Conservation (phyloP, 1,140 invertebrate species). For the Eriocheir sinensis region DNA sequence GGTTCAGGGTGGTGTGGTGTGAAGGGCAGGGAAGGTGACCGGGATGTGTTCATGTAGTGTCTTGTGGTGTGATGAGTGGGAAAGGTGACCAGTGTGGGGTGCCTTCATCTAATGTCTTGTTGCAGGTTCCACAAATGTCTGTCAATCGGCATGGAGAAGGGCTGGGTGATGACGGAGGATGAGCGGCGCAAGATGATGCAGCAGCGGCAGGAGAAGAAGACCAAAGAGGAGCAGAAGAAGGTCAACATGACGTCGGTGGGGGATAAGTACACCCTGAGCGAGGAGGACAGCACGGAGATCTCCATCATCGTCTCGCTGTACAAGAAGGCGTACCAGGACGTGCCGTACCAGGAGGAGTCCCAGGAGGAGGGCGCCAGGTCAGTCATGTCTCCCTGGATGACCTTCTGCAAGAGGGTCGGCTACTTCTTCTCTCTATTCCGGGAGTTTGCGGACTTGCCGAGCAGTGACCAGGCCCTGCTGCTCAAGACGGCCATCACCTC, state of each 20-base stretch:
- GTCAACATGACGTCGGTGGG: background rate
- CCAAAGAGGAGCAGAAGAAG: constrained; percentile 63
- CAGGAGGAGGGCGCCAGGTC: constrained; percentile 57
- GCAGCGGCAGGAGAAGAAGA: constrained; percentile 80
- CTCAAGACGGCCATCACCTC: constrained; percentile 78
- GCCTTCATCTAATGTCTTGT: background rate
- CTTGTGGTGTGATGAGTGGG: too few species aligned
- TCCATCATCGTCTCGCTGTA: constrained; percentile 74
- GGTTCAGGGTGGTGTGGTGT: too few species aligned
- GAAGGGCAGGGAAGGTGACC: too few species aligned
- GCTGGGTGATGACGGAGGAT: constrained; percentile 83
- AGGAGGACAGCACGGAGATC: constrained; percentile 76
- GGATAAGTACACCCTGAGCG: constrained; percentile 66
- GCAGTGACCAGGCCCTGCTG: constrained; percentile 74
- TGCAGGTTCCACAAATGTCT: constrained; percentile 82
- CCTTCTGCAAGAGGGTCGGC: constrained; percentile 76
- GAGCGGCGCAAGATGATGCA: constrained; percentile 81
- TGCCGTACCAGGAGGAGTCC: constrained; percentile 69
- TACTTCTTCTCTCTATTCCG: constrained; percentile 78
- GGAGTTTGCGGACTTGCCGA: constrained; percentile 74
- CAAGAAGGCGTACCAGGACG: constrained; percentile 77
- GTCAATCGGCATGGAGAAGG: constrained; percentile 83
- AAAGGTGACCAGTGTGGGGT: too few species aligned
- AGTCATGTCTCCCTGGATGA: constrained; percentile 78
- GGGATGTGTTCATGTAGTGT: too few species aligned